Evolutionary conservation across 2,113 vertebrate genomes (phyloP).

Genomic region (Excalfactoria chinensis): DNA sequence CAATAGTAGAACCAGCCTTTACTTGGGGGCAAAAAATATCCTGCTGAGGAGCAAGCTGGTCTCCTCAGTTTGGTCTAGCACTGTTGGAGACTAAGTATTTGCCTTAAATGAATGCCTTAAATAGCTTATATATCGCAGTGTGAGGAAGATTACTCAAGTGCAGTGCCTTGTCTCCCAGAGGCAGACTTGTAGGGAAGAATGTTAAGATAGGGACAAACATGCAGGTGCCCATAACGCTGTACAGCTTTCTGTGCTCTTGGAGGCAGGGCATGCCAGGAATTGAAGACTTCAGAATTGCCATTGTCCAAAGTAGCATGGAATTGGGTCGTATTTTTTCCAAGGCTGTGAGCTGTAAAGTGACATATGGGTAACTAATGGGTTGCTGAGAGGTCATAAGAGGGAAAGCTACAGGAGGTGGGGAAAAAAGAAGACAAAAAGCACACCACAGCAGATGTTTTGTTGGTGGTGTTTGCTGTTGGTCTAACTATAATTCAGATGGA

Average conservation of each 20-base stretch:
- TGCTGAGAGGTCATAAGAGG: neutral
- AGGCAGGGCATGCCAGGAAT: neutral
- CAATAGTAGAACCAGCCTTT: neutral
- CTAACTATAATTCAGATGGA: neutral
- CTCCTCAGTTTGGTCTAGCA: neutral
- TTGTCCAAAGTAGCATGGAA: neutral
- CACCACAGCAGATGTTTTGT: neutral
- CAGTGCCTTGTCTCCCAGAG: neutral
- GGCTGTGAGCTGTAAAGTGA: neutral
- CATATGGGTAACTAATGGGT: neutral
- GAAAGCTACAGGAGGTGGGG: neutral
- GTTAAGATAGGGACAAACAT: neutral
- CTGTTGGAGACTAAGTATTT: neutral
- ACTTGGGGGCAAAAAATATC: neutral
- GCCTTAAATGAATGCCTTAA: neutral
- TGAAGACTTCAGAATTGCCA: neutral
- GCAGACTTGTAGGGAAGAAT: neutral
- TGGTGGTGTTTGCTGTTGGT: neutral
- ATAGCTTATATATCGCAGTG: fast-evolving
- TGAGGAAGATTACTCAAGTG: neutral
- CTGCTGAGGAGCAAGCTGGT: neutral
- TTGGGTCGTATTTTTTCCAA: neutral
- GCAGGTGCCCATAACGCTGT: fast-evolving
- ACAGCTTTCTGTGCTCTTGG: neutral
- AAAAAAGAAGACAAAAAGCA: neutral